Evolutionary conservation across 2,888 invertebrate species (phyloP), one percentile per base, ranked within the genome.

Genomic region (Chaetoderma sp.): DNA sequence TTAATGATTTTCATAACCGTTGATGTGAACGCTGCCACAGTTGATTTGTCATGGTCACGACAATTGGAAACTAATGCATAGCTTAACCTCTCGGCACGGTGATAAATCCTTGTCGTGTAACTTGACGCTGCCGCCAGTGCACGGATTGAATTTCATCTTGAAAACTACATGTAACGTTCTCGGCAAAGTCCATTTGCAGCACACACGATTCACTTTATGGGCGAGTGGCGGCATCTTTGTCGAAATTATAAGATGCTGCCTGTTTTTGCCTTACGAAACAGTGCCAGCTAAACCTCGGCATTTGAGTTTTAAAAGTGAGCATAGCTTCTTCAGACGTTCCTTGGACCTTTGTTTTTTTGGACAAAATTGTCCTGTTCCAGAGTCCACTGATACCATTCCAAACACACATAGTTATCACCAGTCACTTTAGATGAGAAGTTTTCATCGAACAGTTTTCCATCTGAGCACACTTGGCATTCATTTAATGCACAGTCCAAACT

Each of bases 81-180:
- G 30, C 44, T 60, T 18, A 36, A 18, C 10, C 16, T 60, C 4
- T 25, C 27, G 25, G 47, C 39, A 16, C 60, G 32, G 28, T 60
- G 52, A 28, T 60, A 64, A 18, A 60, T 32, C 50, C 49, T 50
- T 27, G 36, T 44, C 6, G 49, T 64, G 59, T 50, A 4, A 60
- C 49, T 36, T 63, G 57, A 13, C 42, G 30, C 28, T 63, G 57
- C 18, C 42, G 21, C 66, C 66, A 66, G 33, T 66, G 63, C 5
- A 55, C 66, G 18, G 49, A 36, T 28, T 66, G 66, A 23, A 66
- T 63, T 27, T 55, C 66, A 44, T 66, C 60, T 33, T 67, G 63
- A n/a, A 39, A 32, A 1, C 13, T 21, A n/a, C 42, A 25, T 10
- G 59, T 39, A 21, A 45, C 49, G 18, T 66, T 66, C 27, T 66